Base-by-base conservation (phyloP, 2,113 vertebrate species). In the Myrmecobius fasciatus region DNA sequence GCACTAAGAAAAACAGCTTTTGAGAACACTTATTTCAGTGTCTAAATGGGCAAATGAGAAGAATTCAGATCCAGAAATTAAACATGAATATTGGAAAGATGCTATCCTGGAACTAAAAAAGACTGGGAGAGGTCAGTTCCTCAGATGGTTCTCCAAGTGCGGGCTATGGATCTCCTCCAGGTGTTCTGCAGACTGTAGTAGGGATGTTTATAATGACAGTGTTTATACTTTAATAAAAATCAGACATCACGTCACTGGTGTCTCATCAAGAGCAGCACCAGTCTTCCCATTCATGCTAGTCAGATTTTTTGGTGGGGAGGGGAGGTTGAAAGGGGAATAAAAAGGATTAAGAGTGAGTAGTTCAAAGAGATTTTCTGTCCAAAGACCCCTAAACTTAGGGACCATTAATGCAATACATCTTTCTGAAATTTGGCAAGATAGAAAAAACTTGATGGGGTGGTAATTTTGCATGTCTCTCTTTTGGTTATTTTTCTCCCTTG, bases 231-330 rank as follows among this genome's bases (percentile, higher is more conserved):
- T 52, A 89, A 91, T 91, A 52, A 97, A 95, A 96, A 11, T 51
- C 92, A 97, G 97, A 97, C 97, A 96, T 97, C 97, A 94, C 95
- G 94, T 97, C 96, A 97, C 5, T 91, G 53, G 46, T 83, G 92
- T 83, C 94, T 95, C 97, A 94, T 93, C 96, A 92, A 88, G 96
- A 96, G 53, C 97, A 95, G 54, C 90, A 88, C 91, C 95, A 52
- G 26, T 96, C 90, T 67, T 89, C 89, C 51, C 92, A 92, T 94
- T 97, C 95, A 91, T 96, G 94, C 94, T n/a, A 91, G 96, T 88
- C 96, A 97, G 92, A 25, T 43, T 0, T 4, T 92, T 47, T 52
- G 67, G 67, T n/a, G 36, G 67, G 60, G 14, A 28, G 36, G 12
- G 60, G 31, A 6, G 6, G 53, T 24, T 24, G 24, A 24, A 20